Base-by-base conservation (phyloP, 2,888 invertebrate genomes). In the Dryadula phaetusa region DNA sequence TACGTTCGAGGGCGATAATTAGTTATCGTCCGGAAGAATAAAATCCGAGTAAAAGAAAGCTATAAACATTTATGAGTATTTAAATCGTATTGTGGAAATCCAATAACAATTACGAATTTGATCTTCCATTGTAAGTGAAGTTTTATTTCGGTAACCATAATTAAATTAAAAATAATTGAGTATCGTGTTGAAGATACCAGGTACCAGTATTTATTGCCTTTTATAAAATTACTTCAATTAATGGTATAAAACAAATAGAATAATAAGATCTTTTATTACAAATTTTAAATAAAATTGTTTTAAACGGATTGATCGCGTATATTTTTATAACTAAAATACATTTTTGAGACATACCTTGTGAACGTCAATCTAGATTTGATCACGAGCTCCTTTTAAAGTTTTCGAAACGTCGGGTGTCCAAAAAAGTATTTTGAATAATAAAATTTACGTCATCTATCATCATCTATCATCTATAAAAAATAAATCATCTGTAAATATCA, bases 61-160 rank as follows among this genome's bases (percentile, higher is more conserved):
- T 52, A 73, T 78, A 75, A 77, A 78, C 72, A 73, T 76, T 78
- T 76, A 77, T 73, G 72, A 74, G 70, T 73, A 73, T 75, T 78
- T 74, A 75, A 78, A 76, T 74, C 75, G 66, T 70, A 70, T 73
- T 70, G 71, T 68, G 68, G 71, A 75, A 76, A 76, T 76, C 73
- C 73, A 76, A 77, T 76, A 76, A 70, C 76, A 76, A 74, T 76
- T 73, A 74, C 68, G 70, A 69, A 60, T 70, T 71, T 73, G 67
- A 73, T 70, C 61, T 66, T 42, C 46, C 61, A 66, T 53, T 69
- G 71, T 66, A 32, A 66, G 60, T 40, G 63, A 37, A 66, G 42
- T 56, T 69, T 70, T 70, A 72, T 70, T 70, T 68, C 40, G 52
- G 16, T 34, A 40, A 34, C 40, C 66, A 62, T 69, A 58, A 69